phyloP scores from a whole-genome alignment of 2,113 vertebrate genomes.

The Alces alces region DNA sequence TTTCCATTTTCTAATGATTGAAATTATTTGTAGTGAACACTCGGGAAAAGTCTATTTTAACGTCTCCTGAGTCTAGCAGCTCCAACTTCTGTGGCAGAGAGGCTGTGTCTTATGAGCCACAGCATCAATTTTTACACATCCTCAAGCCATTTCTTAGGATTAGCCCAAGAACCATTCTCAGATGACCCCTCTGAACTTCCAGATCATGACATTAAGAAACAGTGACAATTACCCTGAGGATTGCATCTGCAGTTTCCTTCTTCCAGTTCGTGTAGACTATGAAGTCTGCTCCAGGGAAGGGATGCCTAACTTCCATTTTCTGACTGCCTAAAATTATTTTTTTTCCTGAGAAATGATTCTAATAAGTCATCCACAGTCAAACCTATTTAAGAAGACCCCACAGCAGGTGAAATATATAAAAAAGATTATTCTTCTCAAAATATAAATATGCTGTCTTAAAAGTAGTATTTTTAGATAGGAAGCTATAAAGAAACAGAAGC shows the following conservation, averaged over 20 bases:
- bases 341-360: conserved; percentile 32
- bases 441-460: neutral
- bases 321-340: neutral
- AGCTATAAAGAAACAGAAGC: neutral
- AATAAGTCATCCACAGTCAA: neutral
- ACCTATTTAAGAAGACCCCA: neutral
- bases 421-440: neutral
- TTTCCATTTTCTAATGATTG: neutral
- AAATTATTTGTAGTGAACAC: neutral
- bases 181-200: conserved; percentile 13
- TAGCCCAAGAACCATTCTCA: neutral
- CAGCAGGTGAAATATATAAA: neutral
- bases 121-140: neutral
- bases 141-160: conserved; percentile 4
- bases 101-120: neutral
- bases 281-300: neutral
- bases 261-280: neutral
- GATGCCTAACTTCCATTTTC: neutral
- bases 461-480: neutral
- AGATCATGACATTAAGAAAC: conserved; percentile 47
- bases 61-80: neutral
- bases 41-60: neutral
- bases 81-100: neutral
- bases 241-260: neutral
- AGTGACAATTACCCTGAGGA: neutral